Conservation (phyloP, 2,113 vertebrate species). For the Heteronetta atricapilla region DNA sequence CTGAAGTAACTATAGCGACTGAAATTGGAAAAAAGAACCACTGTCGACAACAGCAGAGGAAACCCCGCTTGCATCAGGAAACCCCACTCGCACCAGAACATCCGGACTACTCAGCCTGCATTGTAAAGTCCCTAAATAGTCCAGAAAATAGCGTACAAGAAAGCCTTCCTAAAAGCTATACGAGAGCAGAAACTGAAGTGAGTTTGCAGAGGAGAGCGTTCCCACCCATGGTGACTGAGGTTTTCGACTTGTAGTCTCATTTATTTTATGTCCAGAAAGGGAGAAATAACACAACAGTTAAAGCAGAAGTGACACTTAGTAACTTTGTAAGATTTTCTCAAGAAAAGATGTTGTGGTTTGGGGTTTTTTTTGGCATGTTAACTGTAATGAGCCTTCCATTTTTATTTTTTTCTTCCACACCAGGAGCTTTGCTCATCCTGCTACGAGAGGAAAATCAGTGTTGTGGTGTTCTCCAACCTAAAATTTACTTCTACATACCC, state of each 20-base stretch:
- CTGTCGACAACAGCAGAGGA: neutral
- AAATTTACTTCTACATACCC: neutral
- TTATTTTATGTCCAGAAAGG: neutral
- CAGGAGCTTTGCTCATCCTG: neutral
- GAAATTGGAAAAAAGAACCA: neutral
- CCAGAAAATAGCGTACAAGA: neutral
- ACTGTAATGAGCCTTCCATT: neutral
- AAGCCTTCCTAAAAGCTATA: neutral
- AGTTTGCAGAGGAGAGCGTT: neutral
- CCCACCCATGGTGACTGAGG: neutral
- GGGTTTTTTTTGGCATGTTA: neutral
- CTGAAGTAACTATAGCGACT: neutral
- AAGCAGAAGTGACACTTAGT: neutral
- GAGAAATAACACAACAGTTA: neutral
- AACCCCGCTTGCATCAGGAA: neutral
- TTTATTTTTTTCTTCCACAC: neutral
- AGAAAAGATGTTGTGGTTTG: too few species aligned
- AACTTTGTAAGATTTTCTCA: neutral
- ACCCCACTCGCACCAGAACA: neutral
- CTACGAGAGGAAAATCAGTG: neutral
- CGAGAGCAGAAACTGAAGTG: neutral
- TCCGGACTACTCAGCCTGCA: rapidly evolving
- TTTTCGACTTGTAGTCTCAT: neutral
- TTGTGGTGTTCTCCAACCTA: neutral
- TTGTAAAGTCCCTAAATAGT: neutral